Evolutionary conservation across 1,140 invertebrate species (phyloP), one percentile per base, ranked within the genome.

Genomic region (Papilio dardanus): DNA sequence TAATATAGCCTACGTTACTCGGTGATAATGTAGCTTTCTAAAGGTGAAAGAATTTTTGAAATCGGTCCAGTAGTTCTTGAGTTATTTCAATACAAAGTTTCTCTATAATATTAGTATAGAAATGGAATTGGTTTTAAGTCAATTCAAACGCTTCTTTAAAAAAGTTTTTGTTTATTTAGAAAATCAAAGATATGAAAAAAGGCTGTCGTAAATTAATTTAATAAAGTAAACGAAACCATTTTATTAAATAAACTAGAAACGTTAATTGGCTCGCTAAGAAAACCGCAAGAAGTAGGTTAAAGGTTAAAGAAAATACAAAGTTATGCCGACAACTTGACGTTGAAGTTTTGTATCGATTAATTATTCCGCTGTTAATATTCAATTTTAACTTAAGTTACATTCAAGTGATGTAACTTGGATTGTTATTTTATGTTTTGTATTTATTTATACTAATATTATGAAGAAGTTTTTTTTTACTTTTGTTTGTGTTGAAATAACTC

Each of bases 281-380:
- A 73, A 24, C 66, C 33, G 40, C 33, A n/a, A 46, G 54, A 73
- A 58, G 46, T 46, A 73, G 71, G 66, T 68, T 24, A 31, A 54
- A 40, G 71, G 71, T 73, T 54, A 73, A 54, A 33, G 71, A 58
- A 71, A 73, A 35, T 35, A 73, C 71, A 73, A 73, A 73, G 71
- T 73, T 73, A 58, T 73, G 16, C 40, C 16, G 71, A n/a, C 40
- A 54, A 73, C 31, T 54, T 54, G 42, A 50, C 24, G 71, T 24
- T 2, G 42, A 33, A 21, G 46, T 73, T 33, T 54, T 73, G 46
- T 50, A 73, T 73, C 33, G 46, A 58, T 73, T 35, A 73, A 46
- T 30, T 54, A 33, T 31, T 54, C 6, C 24, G 42, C 28, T 46
- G 2, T 54, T 19, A 71, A 46, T 19, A 73, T 73, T 73, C 3